These are phyloP conservation scores for Dendroctonus ponderosae DNA, from an alignment of 1,140 invertebrate genomes.

Conservation along the genomic window DNA sequence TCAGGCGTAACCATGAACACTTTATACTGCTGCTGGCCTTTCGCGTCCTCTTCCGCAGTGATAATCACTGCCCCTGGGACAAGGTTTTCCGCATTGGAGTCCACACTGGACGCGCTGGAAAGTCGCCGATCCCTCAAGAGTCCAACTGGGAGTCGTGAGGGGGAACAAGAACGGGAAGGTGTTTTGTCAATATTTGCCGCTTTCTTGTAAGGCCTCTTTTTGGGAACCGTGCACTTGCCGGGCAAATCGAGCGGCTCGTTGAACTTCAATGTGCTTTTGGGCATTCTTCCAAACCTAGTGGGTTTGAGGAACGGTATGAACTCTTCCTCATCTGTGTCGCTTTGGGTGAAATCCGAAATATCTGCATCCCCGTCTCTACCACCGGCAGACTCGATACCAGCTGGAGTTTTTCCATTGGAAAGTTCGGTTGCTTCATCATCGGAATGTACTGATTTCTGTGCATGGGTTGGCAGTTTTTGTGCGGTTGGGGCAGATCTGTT, in stretches of 20 bases:
- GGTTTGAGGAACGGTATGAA: constrained; percentile 28
- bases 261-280: constrained; percentile 52
- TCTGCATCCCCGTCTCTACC: constrained; percentile 33
- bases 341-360: constrained; percentile 22
- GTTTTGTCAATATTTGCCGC: no score
- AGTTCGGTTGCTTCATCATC: background rate
- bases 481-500: no score
- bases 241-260: constrained; percentile 58
- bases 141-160: background rate
- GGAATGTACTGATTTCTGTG: background rate
- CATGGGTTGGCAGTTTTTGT: background rate
- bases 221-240: no score
- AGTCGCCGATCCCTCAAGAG: background rate
- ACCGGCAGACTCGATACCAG: constrained; percentile 5
- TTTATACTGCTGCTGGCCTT: constrained; percentile 49
- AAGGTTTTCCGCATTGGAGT: constrained; percentile 16
- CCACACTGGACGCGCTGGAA: constrained; percentile 16
- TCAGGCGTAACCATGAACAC: constrained; percentile 52
- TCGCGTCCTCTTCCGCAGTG: constrained; percentile 46
- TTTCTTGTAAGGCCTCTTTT: no score
- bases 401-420: background rate
- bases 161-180: no score
- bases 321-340: constrained; percentile 34
- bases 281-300: constrained; percentile 41
- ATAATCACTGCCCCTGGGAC: constrained; percentile 50